Conservation (phyloP, 2,113 vertebrate species). For the Choloepus hoffmanni region DNA sequence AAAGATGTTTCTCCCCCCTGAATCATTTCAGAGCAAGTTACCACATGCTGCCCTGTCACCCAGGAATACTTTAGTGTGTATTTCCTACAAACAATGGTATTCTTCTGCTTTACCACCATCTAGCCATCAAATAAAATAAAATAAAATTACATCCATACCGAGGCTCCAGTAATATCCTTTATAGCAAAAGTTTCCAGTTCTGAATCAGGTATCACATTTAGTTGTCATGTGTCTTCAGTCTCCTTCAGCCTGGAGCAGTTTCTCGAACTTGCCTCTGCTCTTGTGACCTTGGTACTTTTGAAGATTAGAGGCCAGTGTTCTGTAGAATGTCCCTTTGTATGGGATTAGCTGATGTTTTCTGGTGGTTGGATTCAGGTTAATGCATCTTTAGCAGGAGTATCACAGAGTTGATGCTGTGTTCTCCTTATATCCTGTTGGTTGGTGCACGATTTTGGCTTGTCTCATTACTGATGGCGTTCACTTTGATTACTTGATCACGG, state of each 20-base stretch:
- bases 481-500: neutral
- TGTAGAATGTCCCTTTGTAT: neutral
- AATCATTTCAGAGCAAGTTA: neutral
- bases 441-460: neutral
- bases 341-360: neutral
- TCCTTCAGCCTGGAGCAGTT: neutral
- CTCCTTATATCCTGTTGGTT: neutral
- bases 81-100: neutral
- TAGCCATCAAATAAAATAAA: neutral
- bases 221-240: neutral
- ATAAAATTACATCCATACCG: rapidly evolving
- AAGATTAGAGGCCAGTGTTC: neutral
- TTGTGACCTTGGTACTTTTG: neutral
- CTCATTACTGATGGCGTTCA: neutral
- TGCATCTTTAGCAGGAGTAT: neutral
- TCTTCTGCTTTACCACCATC: too few species aligned
- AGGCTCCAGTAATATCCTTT: neutral
- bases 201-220: rapidly evolving
- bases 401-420: neutral
- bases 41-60: neutral
- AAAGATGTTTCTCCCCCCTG: neutral
- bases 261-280: neutral
- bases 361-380: neutral
- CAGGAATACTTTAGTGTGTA: neutral
- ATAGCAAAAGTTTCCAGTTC: neutral